Conservation (phyloP, 2,888 invertebrate species). For the Enchytraeus crypticus region DNA sequence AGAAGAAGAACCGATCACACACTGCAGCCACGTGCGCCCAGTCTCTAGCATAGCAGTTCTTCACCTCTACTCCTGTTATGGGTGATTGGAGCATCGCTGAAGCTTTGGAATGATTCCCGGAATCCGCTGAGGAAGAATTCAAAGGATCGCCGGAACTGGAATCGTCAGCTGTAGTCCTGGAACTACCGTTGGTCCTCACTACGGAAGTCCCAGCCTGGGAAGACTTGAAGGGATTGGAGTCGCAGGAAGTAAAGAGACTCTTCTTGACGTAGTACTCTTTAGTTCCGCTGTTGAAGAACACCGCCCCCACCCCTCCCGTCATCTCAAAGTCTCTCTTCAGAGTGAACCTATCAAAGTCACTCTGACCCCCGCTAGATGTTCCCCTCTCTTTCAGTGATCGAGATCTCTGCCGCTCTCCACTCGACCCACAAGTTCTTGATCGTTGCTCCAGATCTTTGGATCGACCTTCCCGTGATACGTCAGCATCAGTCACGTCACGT, state of each 20-base stretch:
- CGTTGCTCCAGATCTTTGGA: too few relatives aligned
- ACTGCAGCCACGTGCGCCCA: conserved; percentile 29
- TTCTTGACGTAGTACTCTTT: background rate
- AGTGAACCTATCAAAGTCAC: too few relatives aligned
- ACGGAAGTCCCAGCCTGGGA: background rate
- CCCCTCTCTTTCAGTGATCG: background rate
- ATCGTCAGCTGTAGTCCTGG: background rate
- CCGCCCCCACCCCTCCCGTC: background rate
- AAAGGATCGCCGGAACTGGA: background rate
- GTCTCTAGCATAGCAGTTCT: conserved; percentile 25
- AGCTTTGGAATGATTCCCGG: background rate
- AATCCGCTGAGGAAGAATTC: background rate
- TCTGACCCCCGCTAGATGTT: background rate
- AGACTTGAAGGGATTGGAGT: background rate
- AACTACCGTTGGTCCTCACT: too few relatives aligned
- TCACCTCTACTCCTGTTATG: background rate
- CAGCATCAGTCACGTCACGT: background rate
- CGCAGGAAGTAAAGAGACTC: background rate
- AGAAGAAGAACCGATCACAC: conserved; percentile 30
- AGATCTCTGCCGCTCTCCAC: background rate
- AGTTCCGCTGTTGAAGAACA: background rate
- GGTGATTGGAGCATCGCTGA: background rate
- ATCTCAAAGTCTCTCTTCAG: background rate
- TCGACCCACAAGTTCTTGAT: too few relatives aligned
- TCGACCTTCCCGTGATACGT: background rate